Conservation (phyloP, 1,140 invertebrate species). For the Epicauta chinensis region DNA sequence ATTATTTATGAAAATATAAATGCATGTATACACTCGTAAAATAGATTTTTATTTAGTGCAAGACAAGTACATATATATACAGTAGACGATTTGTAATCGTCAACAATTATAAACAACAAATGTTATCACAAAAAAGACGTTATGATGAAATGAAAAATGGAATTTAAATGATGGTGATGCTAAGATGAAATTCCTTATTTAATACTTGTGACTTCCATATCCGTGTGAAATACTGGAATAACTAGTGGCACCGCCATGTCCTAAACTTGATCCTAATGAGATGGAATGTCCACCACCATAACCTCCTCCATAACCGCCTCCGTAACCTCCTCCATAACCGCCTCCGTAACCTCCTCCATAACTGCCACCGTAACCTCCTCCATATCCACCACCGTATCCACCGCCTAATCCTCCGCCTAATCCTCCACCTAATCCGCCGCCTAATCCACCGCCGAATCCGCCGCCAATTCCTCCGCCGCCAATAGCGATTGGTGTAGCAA, state of each 20-base stretch:
- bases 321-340: conserved; percentile 10
- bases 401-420: conserved; percentile 16
- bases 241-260: conserved; percentile 24
- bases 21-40: conserved; percentile 3
- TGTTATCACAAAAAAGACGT: conserved; percentile 11
- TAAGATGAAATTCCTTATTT: conserved; percentile 1
- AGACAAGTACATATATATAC: conserved; percentile 15
- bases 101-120: conserved; percentile 11
- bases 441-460: conserved; percentile 21
- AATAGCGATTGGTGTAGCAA: conserved; percentile 45
- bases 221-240: conserved; percentile 24
- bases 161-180: background rate
- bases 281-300: conserved; percentile 6
- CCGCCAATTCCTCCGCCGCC: conserved; percentile 17
- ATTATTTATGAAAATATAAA: background rate
- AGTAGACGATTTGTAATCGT: conserved; percentile 8
- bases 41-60: conserved; percentile 15
- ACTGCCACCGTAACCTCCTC: conserved; percentile 16
- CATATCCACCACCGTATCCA: conserved; percentile 30
- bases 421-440: conserved; percentile 17
- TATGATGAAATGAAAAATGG: conserved; percentile 11
- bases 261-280: background rate
- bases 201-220: conserved; percentile 16
- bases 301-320: conserved; percentile 19
- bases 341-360: conserved; percentile 22